Base-by-base conservation (phyloP, 2,888 invertebrate species). In the Drosophila phalerata region DNA sequence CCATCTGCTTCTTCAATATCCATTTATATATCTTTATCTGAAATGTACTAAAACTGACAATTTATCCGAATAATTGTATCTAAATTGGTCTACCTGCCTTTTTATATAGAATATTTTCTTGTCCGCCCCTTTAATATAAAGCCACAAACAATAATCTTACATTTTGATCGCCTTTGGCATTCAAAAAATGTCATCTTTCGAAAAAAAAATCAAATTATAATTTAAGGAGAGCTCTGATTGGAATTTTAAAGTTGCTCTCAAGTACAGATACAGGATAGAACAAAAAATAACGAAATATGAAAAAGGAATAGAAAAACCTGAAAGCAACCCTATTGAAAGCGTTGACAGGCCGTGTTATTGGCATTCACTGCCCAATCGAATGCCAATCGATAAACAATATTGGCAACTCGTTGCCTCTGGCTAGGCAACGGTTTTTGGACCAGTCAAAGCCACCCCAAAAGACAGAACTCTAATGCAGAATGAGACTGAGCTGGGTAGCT, bases 321-420 rank as follows among this genome's bases (percentile, higher is more conserved):
- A 73, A 60, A 75, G 15, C 74, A 75, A 75, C 75, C 75, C 74
- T 28, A 5, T 40, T 17, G 32, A 34, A 30, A 60, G 32, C 48
- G 77, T 43, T 72, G 86, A 81, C 81, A 71, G 76, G 61, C 63
- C 40, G 47, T 72, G 71, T 28, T 68, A 74, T 70, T 67, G 83
- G 61, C 63, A 63, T 61, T 64, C 62, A 45, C 58, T 43, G 64
- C 34, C 75, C 82, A 87, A 85, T 87, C 85, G 88, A 85, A 87
- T 67, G 66, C 58, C 88, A 87, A 84, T 84, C 84, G 88, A 84
- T 84, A 87, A 79, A 76, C 83, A 84, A 80, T 87, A 82, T 82
- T 79, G 69, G 63, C 63, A 62, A 68, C 58, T 51, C 51, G 38
- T 43, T 42, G 58, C 56, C 51, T 40, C 43, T 56, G 45, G 32